phyloP scores from a whole-genome alignment of 2,797 vertebrate species.

The Agapornis canus region DNA sequence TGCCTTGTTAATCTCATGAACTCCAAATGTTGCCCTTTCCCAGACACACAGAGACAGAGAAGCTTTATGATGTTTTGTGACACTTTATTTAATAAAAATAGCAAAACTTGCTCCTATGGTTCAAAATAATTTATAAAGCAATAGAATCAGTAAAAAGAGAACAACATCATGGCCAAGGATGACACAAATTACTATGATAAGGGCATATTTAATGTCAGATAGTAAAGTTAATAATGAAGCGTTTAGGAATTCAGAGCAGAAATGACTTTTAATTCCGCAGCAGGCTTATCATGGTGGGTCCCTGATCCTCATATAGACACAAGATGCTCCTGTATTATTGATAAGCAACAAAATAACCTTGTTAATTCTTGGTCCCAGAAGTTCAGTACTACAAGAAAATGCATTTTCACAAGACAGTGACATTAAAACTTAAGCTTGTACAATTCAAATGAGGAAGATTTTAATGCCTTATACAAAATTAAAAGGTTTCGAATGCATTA shows the following conservation, averaged over 20 bases:
- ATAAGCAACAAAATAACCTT: not conserved
- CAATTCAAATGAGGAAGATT: not conserved
- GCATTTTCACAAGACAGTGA: not conserved
- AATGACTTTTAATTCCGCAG: not conserved
- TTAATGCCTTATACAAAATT: not conserved
- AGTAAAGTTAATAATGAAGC: not conserved
- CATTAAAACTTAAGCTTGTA: not conserved
- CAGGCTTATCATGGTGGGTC: not conserved
- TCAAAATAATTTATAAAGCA: not conserved
- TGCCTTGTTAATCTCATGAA: not conserved
- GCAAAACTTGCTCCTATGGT: not conserved
- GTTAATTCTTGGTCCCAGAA: not conserved
- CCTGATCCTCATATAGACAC: not conserved
- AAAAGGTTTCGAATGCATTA: not conserved
- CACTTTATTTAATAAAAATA: not conserved
- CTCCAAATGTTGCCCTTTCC: not conserved
- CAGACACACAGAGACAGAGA: not conserved
- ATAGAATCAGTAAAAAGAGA: not conserved
- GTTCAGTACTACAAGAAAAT: not conserved
- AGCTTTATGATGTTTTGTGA: not conserved
- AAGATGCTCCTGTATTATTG: not conserved
- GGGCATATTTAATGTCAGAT: not conserved
- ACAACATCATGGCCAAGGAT: accelerated
- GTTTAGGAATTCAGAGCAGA: not conserved
- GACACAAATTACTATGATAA: not conserved